A percentile compares a stretch with the other conserved stretches of the same genome.
Evolutionary conservation across 2,888 invertebrate species (phyloP).

Genomic region (Mythimna impura): DNA sequence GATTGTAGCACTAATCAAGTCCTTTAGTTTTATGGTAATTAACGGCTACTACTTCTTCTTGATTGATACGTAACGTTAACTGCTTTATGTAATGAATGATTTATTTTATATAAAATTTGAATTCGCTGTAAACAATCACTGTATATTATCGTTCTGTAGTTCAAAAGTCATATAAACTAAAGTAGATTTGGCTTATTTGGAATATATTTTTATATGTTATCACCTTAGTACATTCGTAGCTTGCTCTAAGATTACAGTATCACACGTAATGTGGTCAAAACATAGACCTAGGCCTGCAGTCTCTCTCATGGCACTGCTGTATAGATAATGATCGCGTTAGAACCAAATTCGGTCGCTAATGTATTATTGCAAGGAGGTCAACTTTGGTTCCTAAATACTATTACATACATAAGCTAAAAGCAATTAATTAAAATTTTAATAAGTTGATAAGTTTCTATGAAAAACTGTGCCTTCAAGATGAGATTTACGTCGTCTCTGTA

Average conservation of each 20-base stretch:
- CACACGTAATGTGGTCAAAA: background rate
- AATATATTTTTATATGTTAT: background rate
- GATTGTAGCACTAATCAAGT: background rate
- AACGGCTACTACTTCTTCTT: background rate
- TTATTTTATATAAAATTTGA: background rate
- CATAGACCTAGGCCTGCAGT: background rate
- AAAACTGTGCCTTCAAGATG: no score
- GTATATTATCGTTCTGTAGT: constrained; percentile 26
- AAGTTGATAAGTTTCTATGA: no score
- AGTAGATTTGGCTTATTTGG: constrained; percentile 2
- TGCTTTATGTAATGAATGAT: background rate
- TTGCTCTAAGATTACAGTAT: background rate
- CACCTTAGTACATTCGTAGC: background rate
- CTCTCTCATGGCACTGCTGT: no score
- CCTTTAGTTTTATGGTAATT: background rate
- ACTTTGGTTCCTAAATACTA: no score
- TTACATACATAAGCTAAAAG: no score
- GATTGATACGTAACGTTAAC: background rate
- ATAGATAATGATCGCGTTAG: no score
- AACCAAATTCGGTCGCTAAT: no score
- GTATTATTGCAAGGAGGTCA: no score
- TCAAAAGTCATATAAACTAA: constrained; percentile 25
- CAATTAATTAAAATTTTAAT: no score
- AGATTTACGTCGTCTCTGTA: no score
- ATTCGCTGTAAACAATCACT: no score